phyloP scores from a whole-genome alignment of 2,888 invertebrate species.

The Oxyscelio sp. region DNA sequence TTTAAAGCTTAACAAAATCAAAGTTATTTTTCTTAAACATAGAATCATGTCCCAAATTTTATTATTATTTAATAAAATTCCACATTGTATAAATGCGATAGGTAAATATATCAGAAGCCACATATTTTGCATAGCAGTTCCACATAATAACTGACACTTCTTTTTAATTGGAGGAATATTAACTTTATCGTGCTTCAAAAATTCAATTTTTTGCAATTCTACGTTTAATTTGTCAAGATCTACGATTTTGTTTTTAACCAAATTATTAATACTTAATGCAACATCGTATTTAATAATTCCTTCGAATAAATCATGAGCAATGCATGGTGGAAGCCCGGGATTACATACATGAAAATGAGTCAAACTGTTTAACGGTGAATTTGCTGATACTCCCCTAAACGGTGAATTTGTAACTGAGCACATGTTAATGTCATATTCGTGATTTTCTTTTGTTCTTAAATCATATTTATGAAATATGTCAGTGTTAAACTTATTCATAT shows the following conservation, averaged over 20 bases:
- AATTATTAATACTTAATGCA: conserved; percentile 69
- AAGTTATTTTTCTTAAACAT: conserved; percentile 13
- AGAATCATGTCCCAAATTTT: conserved; percentile 36
- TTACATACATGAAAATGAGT: conserved; percentile 77
- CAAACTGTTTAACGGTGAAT: conserved; percentile 75
- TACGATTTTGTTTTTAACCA: conserved; percentile 50
- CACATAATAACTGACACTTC: conserved; percentile 1
- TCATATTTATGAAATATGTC: conserved; percentile 16
- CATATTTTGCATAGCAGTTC: conserved; percentile 25
- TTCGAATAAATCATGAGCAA: conserved; percentile 78
- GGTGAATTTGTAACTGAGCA: conserved; percentile 13
- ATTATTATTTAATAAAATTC: conserved; percentile 3
- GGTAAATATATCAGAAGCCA: conserved; percentile 32
- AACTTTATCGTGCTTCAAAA: conserved; percentile 13
- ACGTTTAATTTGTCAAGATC: conserved; percentile 13
- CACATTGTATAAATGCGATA: conserved; percentile 17
- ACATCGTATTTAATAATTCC: conserved; percentile 73
- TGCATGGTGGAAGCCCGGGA: too few relatives aligned
- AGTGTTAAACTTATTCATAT: conserved; percentile 18
- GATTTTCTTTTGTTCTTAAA: conserved; percentile 13
- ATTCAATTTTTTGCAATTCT: conserved; percentile 18
- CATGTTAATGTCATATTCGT: conserved; percentile 21
- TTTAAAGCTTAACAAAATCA: conserved; percentile 4
- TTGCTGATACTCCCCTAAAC: conserved; percentile 62
- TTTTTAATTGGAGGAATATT: conserved; percentile 25